These are phyloP conservation scores for Himalopsyche kuldschensis DNA, from an alignment of 2,888 invertebrate genomes.

Conservation along the genomic window DNA sequence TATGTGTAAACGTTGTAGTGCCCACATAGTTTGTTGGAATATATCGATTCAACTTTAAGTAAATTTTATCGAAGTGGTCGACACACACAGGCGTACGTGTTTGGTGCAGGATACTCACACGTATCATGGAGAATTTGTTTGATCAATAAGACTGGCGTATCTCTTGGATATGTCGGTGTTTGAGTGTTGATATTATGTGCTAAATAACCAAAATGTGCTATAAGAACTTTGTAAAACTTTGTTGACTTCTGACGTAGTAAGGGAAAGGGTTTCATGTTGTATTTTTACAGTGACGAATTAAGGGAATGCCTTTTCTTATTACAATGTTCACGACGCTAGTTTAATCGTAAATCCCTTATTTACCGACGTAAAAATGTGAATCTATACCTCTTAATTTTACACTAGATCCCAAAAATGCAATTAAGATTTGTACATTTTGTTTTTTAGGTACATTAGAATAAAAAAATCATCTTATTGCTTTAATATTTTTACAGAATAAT, in stretches of 20 bases:
- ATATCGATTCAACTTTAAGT: not conserved
- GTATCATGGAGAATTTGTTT: not conserved
- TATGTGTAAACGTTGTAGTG: not conserved
- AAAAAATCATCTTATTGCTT: no score
- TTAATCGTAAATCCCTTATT: not conserved
- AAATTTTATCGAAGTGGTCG: not conserved
- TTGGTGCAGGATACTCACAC: not conserved
- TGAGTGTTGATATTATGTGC: not conserved
- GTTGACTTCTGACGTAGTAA: not conserved
- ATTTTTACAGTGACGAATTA: not conserved
- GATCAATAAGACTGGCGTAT: not conserved
- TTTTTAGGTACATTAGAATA: no score
- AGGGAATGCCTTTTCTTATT: not conserved
- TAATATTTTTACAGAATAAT: no score
- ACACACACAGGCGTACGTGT: slow-evolving; percentile 1
- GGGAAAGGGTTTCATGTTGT: not conserved
- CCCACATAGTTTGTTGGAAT: not conserved
- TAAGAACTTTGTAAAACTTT: not conserved
- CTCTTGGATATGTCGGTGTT: not conserved
- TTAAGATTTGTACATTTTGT: no score
- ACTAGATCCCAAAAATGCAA: no score
- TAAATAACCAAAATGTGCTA: not conserved
- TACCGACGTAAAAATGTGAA: no score
- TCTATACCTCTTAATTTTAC: no score
- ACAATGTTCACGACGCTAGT: not conserved